Evolutionary conservation across 1,140 invertebrate genomes (phyloP).

Genomic region (Zelostemma sp.): DNA sequence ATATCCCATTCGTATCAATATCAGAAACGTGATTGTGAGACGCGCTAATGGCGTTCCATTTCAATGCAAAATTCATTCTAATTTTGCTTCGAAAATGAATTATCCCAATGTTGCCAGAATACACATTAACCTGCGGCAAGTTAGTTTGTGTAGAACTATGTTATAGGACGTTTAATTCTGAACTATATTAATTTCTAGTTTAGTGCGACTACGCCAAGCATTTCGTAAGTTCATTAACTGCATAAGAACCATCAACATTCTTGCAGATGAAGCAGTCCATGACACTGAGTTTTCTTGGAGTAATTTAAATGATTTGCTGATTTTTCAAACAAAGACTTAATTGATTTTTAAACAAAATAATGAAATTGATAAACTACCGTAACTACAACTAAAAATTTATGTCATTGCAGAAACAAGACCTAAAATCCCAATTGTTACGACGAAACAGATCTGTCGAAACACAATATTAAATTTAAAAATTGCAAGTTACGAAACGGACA

Average conservation of each 20-base stretch:
- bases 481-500: too few species aligned
- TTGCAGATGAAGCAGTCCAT: neutral
- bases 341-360: too few species aligned
- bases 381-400: too few species aligned
- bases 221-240: slow-evolving; percentile 35
- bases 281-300: too few species aligned
- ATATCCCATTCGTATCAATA: slow-evolving; percentile 12
- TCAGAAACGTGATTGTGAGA: slow-evolving; percentile 12
- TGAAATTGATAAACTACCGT: too few species aligned
- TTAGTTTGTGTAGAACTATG: slow-evolving; percentile 37
- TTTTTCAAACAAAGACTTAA: too few species aligned
- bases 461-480: too few species aligned
- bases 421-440: too few species aligned
- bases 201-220: slow-evolving; percentile 22
- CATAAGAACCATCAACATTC: slow-evolving; percentile 25
- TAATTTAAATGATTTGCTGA: too few species aligned
- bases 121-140: slow-evolving; percentile 40
- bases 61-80: slow-evolving; percentile 38
- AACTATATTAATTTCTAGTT: slow-evolving; percentile 33
- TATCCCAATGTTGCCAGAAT: slow-evolving; percentile 38
- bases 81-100: slow-evolving; percentile 42
- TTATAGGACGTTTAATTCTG: slow-evolving; percentile 37
- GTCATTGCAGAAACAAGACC: too few species aligned
- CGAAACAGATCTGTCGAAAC: too few species aligned
- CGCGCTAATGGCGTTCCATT: slow-evolving; percentile 27